Evolutionary conservation across 2,797 vertebrate genomes (phyloP).

Genomic region (Myoxocephalus aenaeus): DNA sequence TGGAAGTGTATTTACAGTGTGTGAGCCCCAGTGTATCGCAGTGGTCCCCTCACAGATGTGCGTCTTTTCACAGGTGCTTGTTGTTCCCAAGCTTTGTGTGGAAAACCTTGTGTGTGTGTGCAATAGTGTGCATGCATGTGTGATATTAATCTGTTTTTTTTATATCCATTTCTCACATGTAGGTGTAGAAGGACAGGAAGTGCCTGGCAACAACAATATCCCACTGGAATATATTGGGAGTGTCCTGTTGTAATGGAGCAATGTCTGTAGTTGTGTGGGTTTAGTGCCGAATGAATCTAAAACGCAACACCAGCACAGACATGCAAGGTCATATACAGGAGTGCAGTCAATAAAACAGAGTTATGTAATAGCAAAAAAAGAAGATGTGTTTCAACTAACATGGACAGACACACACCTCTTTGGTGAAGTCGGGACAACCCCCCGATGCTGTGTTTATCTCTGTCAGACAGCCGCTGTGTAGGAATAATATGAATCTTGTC

Average conservation of each 20-base stretch:
- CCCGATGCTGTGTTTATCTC: constrained; percentile 23
- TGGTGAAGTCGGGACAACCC: constrained; percentile 40
- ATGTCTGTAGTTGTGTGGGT: constrained; percentile 45
- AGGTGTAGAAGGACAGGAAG: constrained; percentile 62
- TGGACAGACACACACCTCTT: constrained; percentile 32
- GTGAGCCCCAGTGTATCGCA: constrained; percentile 50
- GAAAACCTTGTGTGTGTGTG: constrained; percentile 12
- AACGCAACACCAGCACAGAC: constrained; percentile 31
- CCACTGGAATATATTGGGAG: constrained; percentile 45
- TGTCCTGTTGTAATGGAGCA: constrained; percentile 50
- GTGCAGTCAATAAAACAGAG: constrained; percentile 28
- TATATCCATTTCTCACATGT: constrained; percentile 63
- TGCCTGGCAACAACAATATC: constrained; percentile 55
- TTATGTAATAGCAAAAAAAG: constrained; percentile 39
- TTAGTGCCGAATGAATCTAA: constrained; percentile 18
- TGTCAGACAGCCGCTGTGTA: constrained; percentile 17
- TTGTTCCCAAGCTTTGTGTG: constrained; percentile 54
- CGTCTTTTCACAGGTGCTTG: constrained; percentile 71
- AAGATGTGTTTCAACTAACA: constrained; percentile 40
- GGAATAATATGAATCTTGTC: not conserved
- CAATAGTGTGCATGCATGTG: constrained; percentile 36
- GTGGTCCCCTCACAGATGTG: constrained; percentile 62
- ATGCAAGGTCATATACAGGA: constrained; percentile 14
- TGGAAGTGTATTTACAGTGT: constrained; percentile 16
- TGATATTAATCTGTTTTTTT: constrained; percentile 61